Evolutionary conservation across 2,113 vertebrate genomes (phyloP).

Genomic region (Nestor notabilis): DNA sequence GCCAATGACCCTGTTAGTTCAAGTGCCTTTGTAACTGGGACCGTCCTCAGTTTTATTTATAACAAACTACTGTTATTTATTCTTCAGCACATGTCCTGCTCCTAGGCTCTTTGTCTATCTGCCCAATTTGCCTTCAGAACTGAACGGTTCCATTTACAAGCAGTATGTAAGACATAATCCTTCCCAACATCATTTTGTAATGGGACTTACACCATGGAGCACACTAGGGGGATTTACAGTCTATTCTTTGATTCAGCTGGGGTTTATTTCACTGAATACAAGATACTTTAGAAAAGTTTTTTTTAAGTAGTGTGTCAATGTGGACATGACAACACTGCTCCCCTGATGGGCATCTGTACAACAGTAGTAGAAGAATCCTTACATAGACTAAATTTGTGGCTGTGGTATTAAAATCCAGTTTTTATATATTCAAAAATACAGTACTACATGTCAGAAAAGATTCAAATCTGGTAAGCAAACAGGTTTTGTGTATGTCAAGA

Average conservation of each 20-base stretch:
- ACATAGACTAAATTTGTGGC: not conserved
- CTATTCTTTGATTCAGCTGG: not conserved
- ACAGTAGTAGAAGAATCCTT: not conserved
- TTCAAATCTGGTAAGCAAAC: not conserved
- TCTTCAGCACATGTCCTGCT: not conserved
- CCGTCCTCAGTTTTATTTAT: not conserved
- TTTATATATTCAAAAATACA: not conserved
- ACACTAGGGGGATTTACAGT: not conserved
- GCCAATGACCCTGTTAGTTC: not conserved
- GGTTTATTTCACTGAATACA: not conserved
- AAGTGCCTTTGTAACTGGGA: not conserved
- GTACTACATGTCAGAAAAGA: not conserved
- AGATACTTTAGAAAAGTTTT: not conserved
- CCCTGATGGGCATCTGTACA: not conserved
- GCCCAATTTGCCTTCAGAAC: not conserved
- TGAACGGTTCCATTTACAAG: not conserved
- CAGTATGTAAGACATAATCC: not conserved
- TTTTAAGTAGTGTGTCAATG: not conserved
- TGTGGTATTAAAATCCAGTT: not conserved
- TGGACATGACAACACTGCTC: not conserved
- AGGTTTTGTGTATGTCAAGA: not conserved
- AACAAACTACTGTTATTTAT: not conserved
- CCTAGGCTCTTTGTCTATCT: not conserved
- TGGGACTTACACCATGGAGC: not conserved
- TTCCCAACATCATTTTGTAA: not conserved